Base-by-base conservation (phyloP, 2,888 invertebrate genomes). In the Megastigmus dorsalis region DNA sequence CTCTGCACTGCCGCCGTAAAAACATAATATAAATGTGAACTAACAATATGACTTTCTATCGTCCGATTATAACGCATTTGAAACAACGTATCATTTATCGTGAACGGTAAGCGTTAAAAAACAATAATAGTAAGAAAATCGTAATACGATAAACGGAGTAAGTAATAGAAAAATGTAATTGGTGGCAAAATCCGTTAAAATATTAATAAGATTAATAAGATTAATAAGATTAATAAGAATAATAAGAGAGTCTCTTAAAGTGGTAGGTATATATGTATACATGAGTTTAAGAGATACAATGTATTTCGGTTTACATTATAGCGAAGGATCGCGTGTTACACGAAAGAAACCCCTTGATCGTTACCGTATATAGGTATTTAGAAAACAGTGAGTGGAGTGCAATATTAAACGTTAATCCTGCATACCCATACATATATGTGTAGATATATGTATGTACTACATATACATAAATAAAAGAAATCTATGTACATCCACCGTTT, bases 1-100 rank as follows among this genome's bases (percentile, higher is more conserved):
- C 83, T 85, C 81, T 81, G 84, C 86, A 87, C 87, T 87, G 87
- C 87, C 87, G 84, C 82, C 83, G 83, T 78, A 84, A 83, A 84
- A 84, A 83, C 50, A 71, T 59, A 74, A 63, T 63, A 52, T 76
- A 48, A 59, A 66, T 68, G 48, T 74, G 43, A 52, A 59, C 28
- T 59, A 48, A 65, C 62, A 74, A 62, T 66, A 63, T 65, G 45
- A 71, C 70, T 71, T 74, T 77, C 38, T 74, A 60, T 59, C 28
- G 54, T 68, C 57, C 54, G 59, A 57, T 30, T 60, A n/a, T 57
- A 38, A 59, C 33, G 18, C 33, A 69, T 38, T 54, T 55, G n/a
- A 57, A 38, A 23, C 38, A 9, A 28, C 10, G 2, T 33, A 71
- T 38, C 20, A 41, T 57, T 65, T 23, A 20, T 9, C 18, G 48